Conservation (phyloP, 2,113 vertebrate species). For the Periophthalmus modestus region DNA sequence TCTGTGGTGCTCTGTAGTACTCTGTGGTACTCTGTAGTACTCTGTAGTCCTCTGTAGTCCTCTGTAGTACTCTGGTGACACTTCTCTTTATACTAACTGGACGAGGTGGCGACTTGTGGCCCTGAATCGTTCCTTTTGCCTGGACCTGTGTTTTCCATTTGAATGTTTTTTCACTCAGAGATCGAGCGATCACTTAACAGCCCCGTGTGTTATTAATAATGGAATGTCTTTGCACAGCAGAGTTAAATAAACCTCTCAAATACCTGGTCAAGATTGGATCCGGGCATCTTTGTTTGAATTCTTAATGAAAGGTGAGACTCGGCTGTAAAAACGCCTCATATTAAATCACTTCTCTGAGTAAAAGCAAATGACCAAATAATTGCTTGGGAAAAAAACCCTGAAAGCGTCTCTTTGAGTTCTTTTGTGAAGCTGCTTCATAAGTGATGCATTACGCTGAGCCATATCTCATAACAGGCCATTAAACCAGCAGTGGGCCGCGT, state of each 20-base stretch:
- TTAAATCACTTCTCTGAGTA: slow-evolving; percentile 12
- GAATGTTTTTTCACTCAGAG: not conserved
- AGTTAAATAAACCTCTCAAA: slow-evolving; percentile 11
- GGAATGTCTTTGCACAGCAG: not conserved
- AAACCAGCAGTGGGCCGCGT: slow-evolving; percentile 9
- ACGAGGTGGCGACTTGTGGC: not conserved
- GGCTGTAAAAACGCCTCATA: not conserved
- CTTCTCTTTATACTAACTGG: not conserved
- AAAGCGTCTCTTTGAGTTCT: slow-evolving; percentile 2
- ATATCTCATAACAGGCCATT: slow-evolving; percentile 21
- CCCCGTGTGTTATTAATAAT: slow-evolving; percentile 7
- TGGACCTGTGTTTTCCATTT: not conserved
- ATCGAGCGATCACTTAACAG: slow-evolving; percentile 7
- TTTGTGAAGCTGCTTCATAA: not conserved
- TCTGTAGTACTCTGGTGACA: no score
- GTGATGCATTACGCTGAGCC: slow-evolving; percentile 11
- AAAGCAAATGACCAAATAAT: slow-evolving; percentile 23
- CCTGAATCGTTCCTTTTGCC: not conserved
- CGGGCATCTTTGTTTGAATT: slow-evolving; percentile 10
- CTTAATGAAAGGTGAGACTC: slow-evolving; percentile 11
- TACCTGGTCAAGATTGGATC: slow-evolving; percentile 12
- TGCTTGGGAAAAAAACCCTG: not conserved
- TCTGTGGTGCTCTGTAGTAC: no score
- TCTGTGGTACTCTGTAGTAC: no score
- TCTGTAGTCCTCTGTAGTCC: no score